Conservation (phyloP, 2,888 invertebrate genomes). For the Callimorpha dominula region DNA sequence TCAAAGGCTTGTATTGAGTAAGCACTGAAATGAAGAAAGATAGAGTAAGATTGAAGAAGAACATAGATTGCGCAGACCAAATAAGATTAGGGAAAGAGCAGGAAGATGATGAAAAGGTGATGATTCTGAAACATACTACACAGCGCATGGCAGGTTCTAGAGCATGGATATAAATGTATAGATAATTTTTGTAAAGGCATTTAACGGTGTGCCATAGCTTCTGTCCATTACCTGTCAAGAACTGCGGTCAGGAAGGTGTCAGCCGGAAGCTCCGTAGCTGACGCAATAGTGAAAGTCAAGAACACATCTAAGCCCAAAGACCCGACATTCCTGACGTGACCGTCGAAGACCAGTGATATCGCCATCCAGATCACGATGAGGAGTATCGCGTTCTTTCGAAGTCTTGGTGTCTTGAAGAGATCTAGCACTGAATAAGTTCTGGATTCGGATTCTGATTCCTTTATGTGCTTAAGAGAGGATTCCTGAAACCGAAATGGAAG, state of each 20-base stretch:
- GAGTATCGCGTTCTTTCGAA: conserved; percentile 91
- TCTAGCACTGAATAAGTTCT: conserved; percentile 92
- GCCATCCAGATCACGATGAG: conserved; percentile 96
- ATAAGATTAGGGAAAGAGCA: too few relatives aligned
- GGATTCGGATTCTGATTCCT: conserved; percentile 90
- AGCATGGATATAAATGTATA: too few relatives aligned
- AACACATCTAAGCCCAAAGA: conserved; percentile 94
- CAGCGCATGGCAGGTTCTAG: too few relatives aligned
- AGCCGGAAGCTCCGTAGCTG: conserved; percentile 94
- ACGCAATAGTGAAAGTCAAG: conserved; percentile 94
- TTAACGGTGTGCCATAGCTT: too few relatives aligned
- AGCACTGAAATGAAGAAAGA: too few relatives aligned
- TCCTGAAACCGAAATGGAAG: conserved; percentile 74
- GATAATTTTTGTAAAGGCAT: too few relatives aligned
- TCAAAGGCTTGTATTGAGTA: too few relatives aligned
- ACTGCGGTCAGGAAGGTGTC: conserved; percentile 93
- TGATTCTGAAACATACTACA: too few relatives aligned
- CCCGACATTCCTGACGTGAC: conserved; percentile 95
- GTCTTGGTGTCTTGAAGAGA: conserved; percentile 92
- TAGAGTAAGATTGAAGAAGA: too few relatives aligned
- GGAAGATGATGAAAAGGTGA: too few relatives aligned
- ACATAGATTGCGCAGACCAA: too few relatives aligned
- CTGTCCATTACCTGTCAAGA: conserved; percentile 83
- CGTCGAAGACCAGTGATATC: conserved; percentile 95
- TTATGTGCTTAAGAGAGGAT: conserved; percentile 89